Conservation (phyloP, 1,140 invertebrate genomes). For the Leptestheria dahalacensis region DNA sequence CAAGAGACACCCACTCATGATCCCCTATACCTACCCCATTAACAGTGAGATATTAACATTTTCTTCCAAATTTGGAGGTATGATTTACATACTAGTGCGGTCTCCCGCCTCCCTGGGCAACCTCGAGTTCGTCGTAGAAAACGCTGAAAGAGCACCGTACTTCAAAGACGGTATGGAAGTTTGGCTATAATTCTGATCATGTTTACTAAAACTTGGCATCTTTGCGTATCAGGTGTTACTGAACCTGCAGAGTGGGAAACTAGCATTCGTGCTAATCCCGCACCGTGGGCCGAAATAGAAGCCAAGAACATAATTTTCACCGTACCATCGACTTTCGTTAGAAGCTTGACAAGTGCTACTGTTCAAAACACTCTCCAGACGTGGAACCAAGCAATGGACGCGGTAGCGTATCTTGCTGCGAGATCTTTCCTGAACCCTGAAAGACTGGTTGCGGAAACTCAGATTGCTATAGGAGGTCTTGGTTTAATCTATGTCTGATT, state of each 20-base stretch:
- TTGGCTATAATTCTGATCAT: not conserved
- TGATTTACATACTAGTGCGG: not conserved
- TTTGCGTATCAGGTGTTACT: not conserved
- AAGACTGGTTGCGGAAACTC: not conserved
- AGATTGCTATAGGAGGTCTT: not conserved
- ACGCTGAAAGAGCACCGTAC: not conserved
- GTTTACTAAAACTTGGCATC: not conserved
- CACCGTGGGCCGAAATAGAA: not conserved
- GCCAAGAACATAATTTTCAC: not conserved
- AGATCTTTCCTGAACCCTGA: not conserved
- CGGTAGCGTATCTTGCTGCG: not conserved
- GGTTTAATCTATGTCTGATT: no score
- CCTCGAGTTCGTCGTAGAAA: not conserved
- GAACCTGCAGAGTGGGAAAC: not conserved
- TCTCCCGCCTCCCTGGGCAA: not conserved
- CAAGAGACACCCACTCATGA: not conserved
- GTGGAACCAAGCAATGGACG: not conserved
- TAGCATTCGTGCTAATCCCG: not conserved
- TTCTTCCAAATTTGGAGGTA: not conserved
- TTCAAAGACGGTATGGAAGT: not conserved
- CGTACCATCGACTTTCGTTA: not conserved
- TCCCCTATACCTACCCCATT: not conserved
- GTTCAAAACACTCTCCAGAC: not conserved
- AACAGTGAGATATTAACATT: not conserved
- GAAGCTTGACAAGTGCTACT: not conserved